Evolutionary conservation across 1,140 invertebrate genomes (phyloP), one percentile per base, ranked within the genome.

Genomic region (Cryptotermes secundus): DNA sequence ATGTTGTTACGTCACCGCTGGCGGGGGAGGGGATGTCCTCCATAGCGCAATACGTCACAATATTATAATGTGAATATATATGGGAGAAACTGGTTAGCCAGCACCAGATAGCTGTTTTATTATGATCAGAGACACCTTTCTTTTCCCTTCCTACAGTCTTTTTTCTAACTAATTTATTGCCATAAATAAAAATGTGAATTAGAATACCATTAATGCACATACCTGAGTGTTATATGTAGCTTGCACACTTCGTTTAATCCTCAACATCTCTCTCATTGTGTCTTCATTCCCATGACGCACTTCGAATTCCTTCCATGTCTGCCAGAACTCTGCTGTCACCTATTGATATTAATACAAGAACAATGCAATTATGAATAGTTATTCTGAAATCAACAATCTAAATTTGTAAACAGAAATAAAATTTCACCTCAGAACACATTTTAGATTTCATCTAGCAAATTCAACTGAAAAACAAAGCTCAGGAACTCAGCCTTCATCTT

Each of bases 251-350:
- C 99, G 93, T 90, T 99, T 99, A 83, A 99, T 99, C 88, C 99
- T 92, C 86, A 99, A 91, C 98, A 99, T 99, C 92, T 99, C 99
- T 82, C 98, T 92, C 93, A 99, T 98, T 0, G 99, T 99, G 87
- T 99, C 99, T 90, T 99, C 98, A 91, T 99, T 99, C n/a, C 99
- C 99, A 91, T 99, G 98, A 81, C 96, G 94, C 59, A 99, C 96
- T 93, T 99, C 99, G 92, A 99, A 99, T 87, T 99, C 97, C 91
- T 99, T 99, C 99, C 99, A 99, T 14, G 96, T 96, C 89, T 98
- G 95, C 99, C 99, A 99, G 89, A 99, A 99, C 53, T 96, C 94
- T 10, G 93, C 93, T 16, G 98, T 97, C 3, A 97, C 96, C 93
- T 95, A n/a, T n/a, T 34, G 35, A 7, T 19, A 84, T 31, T 38